A percentile compares a stretch with the other conserved stretches of the same genome.
Evolutionary conservation across 2,113 vertebrate species (phyloP).

Genomic region (Laterallus jamaicensis): DNA sequence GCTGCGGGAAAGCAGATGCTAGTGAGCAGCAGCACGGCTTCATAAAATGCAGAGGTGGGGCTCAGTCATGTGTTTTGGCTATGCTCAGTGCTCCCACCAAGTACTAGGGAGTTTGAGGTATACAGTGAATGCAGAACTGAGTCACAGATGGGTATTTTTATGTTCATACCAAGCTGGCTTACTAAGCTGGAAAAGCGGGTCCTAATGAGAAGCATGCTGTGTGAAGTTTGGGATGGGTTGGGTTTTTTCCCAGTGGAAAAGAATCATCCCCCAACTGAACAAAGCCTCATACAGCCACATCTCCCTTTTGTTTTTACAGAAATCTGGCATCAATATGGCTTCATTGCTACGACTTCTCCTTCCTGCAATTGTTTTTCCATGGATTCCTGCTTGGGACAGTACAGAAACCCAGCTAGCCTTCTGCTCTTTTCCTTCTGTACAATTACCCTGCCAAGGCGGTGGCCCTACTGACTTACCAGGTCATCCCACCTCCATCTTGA

Average conservation of each 20-base stretch:
- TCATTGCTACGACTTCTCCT: not conserved
- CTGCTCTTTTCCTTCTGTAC: not conserved
- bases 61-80: not conserved
- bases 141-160: not conserved
- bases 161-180: not conserved
- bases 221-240: not conserved
- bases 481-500: not conserved
- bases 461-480: not conserved
- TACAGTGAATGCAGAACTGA: not conserved
- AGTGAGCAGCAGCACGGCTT: not conserved
- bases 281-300: not conserved
- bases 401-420: not conserved
- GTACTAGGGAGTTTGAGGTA: not conserved
- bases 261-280: not conserved
- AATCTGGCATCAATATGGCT: not conserved
- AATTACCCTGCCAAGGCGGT: not conserved
- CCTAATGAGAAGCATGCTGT: not conserved
- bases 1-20: not conserved
- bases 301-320: not conserved
- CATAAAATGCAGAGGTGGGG: not conserved
- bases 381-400: not conserved
- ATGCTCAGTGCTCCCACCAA: not conserved
- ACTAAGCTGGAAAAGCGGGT: not conserved
- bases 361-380: constrained; percentile 61
- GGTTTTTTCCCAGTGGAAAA: not conserved